Evolutionary conservation across 2,888 invertebrate species (phyloP).

Genomic region (Cephus rjabovi): DNA sequence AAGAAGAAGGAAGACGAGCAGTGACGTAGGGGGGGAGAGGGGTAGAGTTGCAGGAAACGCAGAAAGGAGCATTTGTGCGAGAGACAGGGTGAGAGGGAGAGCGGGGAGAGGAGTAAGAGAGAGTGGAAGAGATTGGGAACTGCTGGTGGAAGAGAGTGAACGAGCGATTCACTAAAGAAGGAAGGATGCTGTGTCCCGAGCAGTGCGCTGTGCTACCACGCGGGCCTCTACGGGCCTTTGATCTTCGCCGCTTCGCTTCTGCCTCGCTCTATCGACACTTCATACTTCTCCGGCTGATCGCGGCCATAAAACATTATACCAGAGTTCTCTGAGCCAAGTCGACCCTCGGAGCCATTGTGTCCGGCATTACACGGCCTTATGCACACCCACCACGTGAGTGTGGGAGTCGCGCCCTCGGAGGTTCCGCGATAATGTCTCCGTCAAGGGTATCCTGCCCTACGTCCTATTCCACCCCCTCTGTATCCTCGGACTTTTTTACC

Average conservation of each 20-base stretch:
- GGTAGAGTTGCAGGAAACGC: slow-evolving; percentile 42
- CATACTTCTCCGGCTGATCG: slow-evolving; percentile 66
- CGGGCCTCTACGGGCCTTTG: slow-evolving; percentile 58
- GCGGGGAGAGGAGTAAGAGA: slow-evolving; percentile 21
- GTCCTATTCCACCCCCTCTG: neutral
- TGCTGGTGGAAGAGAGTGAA: slow-evolving; percentile 24
- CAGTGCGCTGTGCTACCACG: slow-evolving; percentile 45
- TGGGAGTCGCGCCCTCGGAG: slow-evolving; percentile 31
- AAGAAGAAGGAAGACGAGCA: slow-evolving; percentile 7
- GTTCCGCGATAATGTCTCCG: slow-evolving; percentile 26
- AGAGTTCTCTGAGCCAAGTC: slow-evolving; percentile 34
- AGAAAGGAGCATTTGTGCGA: slow-evolving; percentile 34
- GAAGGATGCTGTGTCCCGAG: slow-evolving; percentile 36
- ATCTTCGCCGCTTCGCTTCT: slow-evolving; percentile 66
- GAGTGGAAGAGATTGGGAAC: slow-evolving; percentile 12
- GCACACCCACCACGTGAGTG: slow-evolving; percentile 39
- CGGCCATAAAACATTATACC: slow-evolving; percentile 65
- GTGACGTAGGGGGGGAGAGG: slow-evolving; percentile 28
- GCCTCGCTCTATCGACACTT: slow-evolving; percentile 67
- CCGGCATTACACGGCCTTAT: slow-evolving; percentile 44
- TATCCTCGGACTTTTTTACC: neutral
- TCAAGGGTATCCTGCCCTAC: slow-evolving; percentile 2
- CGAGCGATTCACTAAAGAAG: slow-evolving; percentile 2
- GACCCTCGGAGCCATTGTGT: slow-evolving; percentile 52
- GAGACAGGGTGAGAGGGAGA: slow-evolving; percentile 6